A percentile compares a stretch with the other conserved stretches of the same genome.
phyloP scores from a whole-genome alignment of 2,888 invertebrate genomes.

The Apamea crenata region DNA sequence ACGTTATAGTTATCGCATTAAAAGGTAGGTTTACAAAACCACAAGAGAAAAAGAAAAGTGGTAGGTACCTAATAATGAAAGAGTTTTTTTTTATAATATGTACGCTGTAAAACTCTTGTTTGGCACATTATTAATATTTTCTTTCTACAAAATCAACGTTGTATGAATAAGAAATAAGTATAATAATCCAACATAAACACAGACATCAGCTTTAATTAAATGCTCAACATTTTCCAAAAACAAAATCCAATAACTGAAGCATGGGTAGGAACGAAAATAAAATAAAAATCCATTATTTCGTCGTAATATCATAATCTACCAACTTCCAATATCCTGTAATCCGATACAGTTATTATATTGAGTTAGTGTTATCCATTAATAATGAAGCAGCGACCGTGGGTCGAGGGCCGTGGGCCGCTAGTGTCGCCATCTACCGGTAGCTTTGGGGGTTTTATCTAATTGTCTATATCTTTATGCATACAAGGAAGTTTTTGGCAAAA shows the following conservation, averaged over 20 bases:
- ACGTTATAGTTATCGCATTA: no score
- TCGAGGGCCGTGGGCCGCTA: conserved; percentile 47
- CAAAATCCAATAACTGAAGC: conserved; percentile 28
- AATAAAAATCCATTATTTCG: conserved; percentile 31
- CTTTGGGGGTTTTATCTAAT: conserved; percentile 83
- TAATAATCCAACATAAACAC: conserved; percentile 31
- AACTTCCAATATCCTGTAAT: conserved; percentile 61
- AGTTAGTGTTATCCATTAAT: conserved; percentile 76
- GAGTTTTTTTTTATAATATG: no score
- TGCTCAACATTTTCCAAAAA: conserved; percentile 22
- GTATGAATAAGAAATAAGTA: conserved; percentile 20
- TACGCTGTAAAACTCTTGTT: background rate
- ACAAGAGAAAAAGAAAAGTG: no score
- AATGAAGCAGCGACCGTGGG: conserved; percentile 70
- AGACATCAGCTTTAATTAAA: conserved; percentile 43
- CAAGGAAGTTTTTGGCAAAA: conserved; percentile 39
- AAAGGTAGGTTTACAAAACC: no score
- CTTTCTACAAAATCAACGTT: conserved; percentile 1
- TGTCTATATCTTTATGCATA: conserved; percentile 67
- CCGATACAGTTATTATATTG: conserved; percentile 62
- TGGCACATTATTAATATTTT: background rate
- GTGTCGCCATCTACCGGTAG: conserved; percentile 69
- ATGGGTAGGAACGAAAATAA: background rate
- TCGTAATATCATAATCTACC: conserved; percentile 48
- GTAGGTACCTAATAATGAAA: no score